A percentile compares a stretch with the other conserved stretches of the same genome.
Conservation (phyloP, 2,797 vertebrate species). For the Rhabdomys pumilio region DNA sequence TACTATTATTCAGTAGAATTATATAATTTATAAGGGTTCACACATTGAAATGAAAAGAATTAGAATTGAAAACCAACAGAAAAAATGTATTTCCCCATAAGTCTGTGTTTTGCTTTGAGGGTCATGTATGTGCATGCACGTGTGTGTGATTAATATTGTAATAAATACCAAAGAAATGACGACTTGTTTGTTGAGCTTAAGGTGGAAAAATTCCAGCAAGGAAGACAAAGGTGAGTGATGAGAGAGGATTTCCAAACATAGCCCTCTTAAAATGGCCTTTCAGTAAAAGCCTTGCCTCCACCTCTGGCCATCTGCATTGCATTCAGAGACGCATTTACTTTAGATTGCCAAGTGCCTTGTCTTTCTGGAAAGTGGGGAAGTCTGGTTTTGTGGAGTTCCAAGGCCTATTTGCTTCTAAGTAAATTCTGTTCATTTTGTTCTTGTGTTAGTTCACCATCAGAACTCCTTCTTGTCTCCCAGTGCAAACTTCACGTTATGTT, state of each 20-base stretch:
- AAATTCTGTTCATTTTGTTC: conserved; percentile 36
- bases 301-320: conserved; percentile 67
- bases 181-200: conserved; percentile 64
- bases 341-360: conserved; percentile 52
- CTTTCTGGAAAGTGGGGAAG: conserved; percentile 39
- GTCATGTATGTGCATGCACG: background rate
- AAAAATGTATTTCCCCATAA: background rate
- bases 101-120: background rate
- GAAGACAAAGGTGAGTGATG: conserved; percentile 70
- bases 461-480: conserved; percentile 30
- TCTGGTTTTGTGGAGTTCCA: conserved; percentile 16
- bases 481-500: background rate
- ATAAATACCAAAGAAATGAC: conserved; percentile 68
- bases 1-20: conserved; percentile 36
- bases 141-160: conserved; percentile 63
- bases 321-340: conserved; percentile 57
- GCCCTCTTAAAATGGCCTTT: conserved; percentile 66
- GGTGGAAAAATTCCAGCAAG: conserved; percentile 64
- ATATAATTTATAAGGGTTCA: conserved; percentile 43
- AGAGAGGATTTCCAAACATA: conserved; percentile 71
- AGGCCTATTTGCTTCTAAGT: conserved; percentile 48
- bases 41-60: conserved; percentile 43
- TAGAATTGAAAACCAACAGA: conserved; percentile 59
- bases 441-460: conserved; percentile 41
- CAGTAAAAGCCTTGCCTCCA: conserved; percentile 60